Evolutionary conservation across 2,797 vertebrate species (phyloP).

Genomic region (Sebastes kiyomatsui): DNA sequence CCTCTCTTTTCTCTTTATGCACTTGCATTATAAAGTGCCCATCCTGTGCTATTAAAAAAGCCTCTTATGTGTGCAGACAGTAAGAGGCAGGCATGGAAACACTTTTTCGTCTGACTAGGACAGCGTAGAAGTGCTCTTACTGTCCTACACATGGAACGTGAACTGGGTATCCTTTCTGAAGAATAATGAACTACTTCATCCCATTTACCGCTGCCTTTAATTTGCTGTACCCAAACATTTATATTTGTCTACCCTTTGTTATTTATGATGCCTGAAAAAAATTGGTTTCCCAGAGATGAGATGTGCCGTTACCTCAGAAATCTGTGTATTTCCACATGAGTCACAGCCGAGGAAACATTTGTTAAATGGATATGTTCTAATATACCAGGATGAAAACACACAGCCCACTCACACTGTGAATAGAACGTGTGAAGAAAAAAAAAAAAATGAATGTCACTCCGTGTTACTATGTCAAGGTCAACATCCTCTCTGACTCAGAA

Average conservation of each 20-base stretch:
- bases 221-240: neutral
- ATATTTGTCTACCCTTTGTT: neutral
- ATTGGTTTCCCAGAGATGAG: constrained; percentile 19
- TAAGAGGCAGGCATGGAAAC: constrained; percentile 15
- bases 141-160: constrained; percentile 5
- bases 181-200: neutral
- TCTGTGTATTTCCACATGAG: constrained; percentile 38
- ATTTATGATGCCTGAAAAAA: constrained; percentile 15
- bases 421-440: constrained; percentile 13
- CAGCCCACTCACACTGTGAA: constrained; percentile 17
- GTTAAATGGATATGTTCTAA: constrained; percentile 26
- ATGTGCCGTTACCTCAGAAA: constrained; percentile 3
- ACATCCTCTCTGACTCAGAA: constrained; percentile 26
- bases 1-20: neutral
- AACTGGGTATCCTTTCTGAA: neutral
- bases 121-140: constrained; percentile 8
- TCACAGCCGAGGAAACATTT: constrained; percentile 42
- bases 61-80: constrained; percentile 27
- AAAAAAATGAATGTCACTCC: constrained; percentile 27
- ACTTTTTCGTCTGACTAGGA: neutral
- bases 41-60: constrained; percentile 29
- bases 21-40: constrained; percentile 20
- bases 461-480: constrained; percentile 43
- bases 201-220: constrained; percentile 12
- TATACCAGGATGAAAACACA: neutral